Evolutionary conservation across 2,113 vertebrate genomes (phyloP), one percentile per base, ranked within the genome.

Genomic region (Emydura subglobosa): DNA sequence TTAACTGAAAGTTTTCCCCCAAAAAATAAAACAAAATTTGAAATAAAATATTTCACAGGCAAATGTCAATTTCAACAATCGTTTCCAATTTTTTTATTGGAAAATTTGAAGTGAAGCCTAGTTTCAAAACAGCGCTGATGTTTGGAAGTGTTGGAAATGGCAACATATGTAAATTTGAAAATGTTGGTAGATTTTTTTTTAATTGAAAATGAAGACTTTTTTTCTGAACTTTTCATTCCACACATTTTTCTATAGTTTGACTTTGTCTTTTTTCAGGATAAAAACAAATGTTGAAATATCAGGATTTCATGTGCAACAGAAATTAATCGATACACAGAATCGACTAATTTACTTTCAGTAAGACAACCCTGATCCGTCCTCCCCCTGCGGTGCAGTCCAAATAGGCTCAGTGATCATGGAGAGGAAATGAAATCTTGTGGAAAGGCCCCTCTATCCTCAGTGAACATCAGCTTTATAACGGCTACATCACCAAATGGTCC

Each of bases 271-370:
- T 83, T 82, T 39, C 79, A 89, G 90, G 72, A 83, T 83, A 16
- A 89, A 96, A 86, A 2, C 72, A 82, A 61, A 85, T 27, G 6
- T 68, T 93, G 83, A 85, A 92, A 95, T 3, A 22, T 55, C 27
- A 91, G 72, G 91, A 47, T 90, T 94, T 79, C 16, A 47, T 95
- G 92, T 95, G 81, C 61, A 39, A n/a, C 92, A 89, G 19, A 85
- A 22, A 31, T 42, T 0, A 91, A 94, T 83, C 79, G 79, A 76
- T 83, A 91, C 95, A 92, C 87, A 91, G 34, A 96, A 92, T 93
- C 68, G 57, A 82, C 91, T 68, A 90, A 50, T 82, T 61, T 94
- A 72, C 49, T 94, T 92, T 91, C 91, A 96, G 79, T 89, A 44
- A 94, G n/a, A 84, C 76, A 93, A 7, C 80, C 25, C 39, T 1